Evolutionary conservation across 2,113 vertebrate genomes (phyloP), one percentile per base, ranked within the genome.

Genomic region (Chelonoidis abingdonii): DNA sequence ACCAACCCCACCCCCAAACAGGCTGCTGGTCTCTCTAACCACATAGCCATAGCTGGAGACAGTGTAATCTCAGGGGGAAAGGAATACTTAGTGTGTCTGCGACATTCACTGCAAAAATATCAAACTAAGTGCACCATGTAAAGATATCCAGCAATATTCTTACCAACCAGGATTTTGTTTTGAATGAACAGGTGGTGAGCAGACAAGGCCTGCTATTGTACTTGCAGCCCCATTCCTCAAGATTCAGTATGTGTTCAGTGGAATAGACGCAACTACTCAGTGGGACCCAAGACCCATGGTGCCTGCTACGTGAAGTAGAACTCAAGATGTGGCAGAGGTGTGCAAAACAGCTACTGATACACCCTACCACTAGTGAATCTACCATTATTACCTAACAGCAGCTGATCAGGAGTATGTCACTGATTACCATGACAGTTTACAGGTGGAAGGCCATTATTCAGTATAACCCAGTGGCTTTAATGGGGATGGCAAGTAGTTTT

Each of bases 1-100:
- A 97, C 84, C 91, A 95, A 95, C 93, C 95, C 96, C 96, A 96
- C 96, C 96, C 97, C 97, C 95, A 96, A 97, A 91, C 92, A 97
- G 96, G 95, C 94, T 96, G 90, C 94, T 96, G 93, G 89, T 96
- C 90, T 87, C 41, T 89, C 92, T 95, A 97, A 95, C 97, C 96
- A 95, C 92, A 94, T 52, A 96, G 92, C 93, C 93, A 88, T 57
- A 10, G 78, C 87, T 89, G 75, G 6, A 96, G 93, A 95, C 93
- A 96, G 87, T 80, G 90, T 94, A 97, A 96, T 96, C 93, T 94
- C 96, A 95, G 49, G 57, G 93, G 93, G 90, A 94, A 94, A 90
- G 91, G 76, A 96, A 87, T 93, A 95, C 93, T 94, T 88, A 89
- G 38, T 19, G 16, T 9, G 62, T n/a, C 35, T 69, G 31, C 19